Percentiles rank a stretch among this genome's conserved stretches.
phyloP scores from a whole-genome alignment of 2,797 vertebrate genomes.

The Cephalopachus bancanus region DNA sequence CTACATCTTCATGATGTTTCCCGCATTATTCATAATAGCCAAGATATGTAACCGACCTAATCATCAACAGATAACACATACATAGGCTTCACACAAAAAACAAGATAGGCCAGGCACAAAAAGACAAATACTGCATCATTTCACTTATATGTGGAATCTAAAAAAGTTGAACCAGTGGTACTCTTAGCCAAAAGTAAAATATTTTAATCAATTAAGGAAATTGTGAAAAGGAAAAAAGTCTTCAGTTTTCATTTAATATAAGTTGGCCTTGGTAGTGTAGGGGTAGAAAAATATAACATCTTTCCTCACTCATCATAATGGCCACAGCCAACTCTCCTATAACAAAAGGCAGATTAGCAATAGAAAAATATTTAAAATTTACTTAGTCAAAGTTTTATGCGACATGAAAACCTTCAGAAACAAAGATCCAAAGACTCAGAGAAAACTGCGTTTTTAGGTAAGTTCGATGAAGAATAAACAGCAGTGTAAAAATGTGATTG shows the following conservation, averaged over 20 bases:
- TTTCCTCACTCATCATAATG: neutral
- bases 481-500: neutral
- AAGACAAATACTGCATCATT: neutral
- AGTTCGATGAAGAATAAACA: neutral
- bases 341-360: neutral
- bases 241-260: conserved; percentile 29
- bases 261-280: neutral
- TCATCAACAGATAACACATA: neutral
- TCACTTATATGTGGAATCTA: neutral
- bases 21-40: neutral
- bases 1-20: neutral
- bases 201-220: neutral
- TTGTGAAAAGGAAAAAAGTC: neutral
- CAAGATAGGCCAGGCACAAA: neutral
- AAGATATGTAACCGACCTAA: neutral
- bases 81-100: too few species aligned
- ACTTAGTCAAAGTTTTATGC: neutral
- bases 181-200: neutral
- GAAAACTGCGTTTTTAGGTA: too few species aligned
- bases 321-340: neutral
- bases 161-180: neutral
- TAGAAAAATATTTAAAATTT: neutral
- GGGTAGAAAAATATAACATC: neutral
- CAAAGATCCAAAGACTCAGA: too few species aligned
- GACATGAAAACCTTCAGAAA: neutral